phyloP scores from a whole-genome alignment of 2,888 invertebrate species.

The Drosophila eohydei region DNA sequence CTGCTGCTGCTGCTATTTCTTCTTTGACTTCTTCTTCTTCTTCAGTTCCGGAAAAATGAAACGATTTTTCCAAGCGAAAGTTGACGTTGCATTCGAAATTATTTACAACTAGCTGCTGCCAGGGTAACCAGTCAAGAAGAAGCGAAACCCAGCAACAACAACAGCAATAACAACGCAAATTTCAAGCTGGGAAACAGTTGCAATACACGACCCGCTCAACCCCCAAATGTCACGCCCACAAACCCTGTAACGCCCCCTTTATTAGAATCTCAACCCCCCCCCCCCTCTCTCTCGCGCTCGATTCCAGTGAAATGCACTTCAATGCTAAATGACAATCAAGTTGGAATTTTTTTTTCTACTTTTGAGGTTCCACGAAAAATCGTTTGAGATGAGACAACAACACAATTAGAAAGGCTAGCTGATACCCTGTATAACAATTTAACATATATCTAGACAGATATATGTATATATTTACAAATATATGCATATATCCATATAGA shows the following conservation, averaged over 20 bases:
- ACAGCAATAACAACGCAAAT: constrained; percentile 18
- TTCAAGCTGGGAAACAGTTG: constrained; percentile 36
- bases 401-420: background rate
- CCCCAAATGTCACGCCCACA: background rate
- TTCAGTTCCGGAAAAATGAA: constrained; percentile 13
- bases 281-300: background rate
- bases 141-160: constrained; percentile 23
- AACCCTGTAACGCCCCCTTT: background rate
- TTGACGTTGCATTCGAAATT: constrained; percentile 59
- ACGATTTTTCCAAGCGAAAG: constrained; percentile 50
- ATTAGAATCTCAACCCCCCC: background rate
- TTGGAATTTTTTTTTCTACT: constrained; percentile 11
- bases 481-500: background rate
- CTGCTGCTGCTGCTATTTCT: constrained; percentile 4
- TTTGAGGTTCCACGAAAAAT: constrained; percentile 52
- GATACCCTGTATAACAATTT: constrained; percentile 2
- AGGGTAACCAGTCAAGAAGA: constrained; percentile 52
- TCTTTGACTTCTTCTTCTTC: background rate
- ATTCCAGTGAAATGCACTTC: constrained; percentile 59
- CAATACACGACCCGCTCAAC: constrained; percentile 4
- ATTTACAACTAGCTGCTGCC: constrained; percentile 56
- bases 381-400: constrained; percentile 53
- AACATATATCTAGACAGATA: no score
- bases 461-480: no score
- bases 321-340: constrained; percentile 64